Base-by-base conservation (phyloP, 1,140 invertebrate genomes). In the Ceratosolen solmsi region DNA sequence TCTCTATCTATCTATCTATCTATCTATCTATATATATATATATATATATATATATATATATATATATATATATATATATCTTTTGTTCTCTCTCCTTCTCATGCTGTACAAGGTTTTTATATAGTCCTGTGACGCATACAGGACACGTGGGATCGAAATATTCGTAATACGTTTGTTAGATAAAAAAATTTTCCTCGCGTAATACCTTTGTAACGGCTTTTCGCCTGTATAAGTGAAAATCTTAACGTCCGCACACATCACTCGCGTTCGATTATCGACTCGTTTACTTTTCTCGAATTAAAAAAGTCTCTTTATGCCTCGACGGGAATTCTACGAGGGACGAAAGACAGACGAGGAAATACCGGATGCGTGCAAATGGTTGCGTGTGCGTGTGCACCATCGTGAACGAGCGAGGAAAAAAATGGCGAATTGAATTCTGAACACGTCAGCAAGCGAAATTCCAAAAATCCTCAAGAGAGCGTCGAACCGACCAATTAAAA, bases 381-480 rank as follows among this genome's bases (percentile, higher is more conserved):
- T n/a, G n/a, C n/a, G 33, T 63, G 17, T 65, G 38, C 5, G 58
- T 36, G 70, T 73, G 15, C 20, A 33, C 0, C 4, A 33, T 33
- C n/a, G 27, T 8, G 30, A 70, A 58, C 46, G n/a, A 41, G 54
- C 8, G 46, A 27, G 25, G 65, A 54, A 54, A 82, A 63, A 78
- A 63, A 65, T 78, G 76, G 73, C 76, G 78, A 80, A 80, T 73
- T 60, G 78, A 80, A 80, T 73, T 60, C 54, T 54, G 54, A 73
- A 73, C 70, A 80, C 68, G 78, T 80, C 78, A 63, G 54, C 54
- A 72, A 20, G 65, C 25, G 20, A 72, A 49, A 80, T 56, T 79
- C 30, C 77, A 11, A 54, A 68, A 49, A 51, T 1, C n/a, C 9
- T 22, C 8, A 9, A 25, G 15, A 13, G 25, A 60, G 9, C 60